Base-by-base conservation (phyloP, 2,888 invertebrate species). In the Papilio protenor region DNA sequence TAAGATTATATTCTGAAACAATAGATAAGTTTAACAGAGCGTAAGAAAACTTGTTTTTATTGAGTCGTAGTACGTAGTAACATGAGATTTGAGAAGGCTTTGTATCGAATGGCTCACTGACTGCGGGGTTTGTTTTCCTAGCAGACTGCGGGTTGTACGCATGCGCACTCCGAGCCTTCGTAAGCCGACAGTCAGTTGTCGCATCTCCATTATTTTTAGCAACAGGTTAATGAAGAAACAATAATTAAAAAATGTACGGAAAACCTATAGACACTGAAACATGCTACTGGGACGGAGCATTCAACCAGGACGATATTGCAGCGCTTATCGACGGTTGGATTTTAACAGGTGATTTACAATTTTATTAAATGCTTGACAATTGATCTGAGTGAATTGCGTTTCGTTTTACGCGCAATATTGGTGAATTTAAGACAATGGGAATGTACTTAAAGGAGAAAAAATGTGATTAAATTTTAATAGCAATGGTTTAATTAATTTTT, bases 11-110 rank as follows among this genome's bases (percentile, higher is more conserved):
- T 78, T 77, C 12, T 27, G 75, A 81, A 82, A 84, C 83, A 83
- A 82, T 82, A 81, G 77, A 80, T 84, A 79, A 75, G 81, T 76
- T 83, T 85, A 88, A 81, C 87, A 88, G 90, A 89, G 89, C 90
- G 84, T 86, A 82, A 85, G 86, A 40, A 76, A 87, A 88, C 89
- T 82, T 81, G 91, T 86, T 80, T n/a, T 78, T 75, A 78, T 80
- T 70, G 74, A 75, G 75, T 59, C 66, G 75, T 72, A 76, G 75
- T 80, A 80, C 75, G 76, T 77, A 78, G 78, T 82, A 87, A 89
- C 82, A 77, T 83, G 88, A 89, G 86, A 86, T 66, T 79, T 76
- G 77, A 49, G 18, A 49, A 47, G 59, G 66, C 49, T 55, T 47
- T 73, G 57, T 66, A 73, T 73, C 73, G 49, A 76, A 78, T 76